Conservation (phyloP, 2,113 vertebrate species). For the Fulmarus glacialis region DNA sequence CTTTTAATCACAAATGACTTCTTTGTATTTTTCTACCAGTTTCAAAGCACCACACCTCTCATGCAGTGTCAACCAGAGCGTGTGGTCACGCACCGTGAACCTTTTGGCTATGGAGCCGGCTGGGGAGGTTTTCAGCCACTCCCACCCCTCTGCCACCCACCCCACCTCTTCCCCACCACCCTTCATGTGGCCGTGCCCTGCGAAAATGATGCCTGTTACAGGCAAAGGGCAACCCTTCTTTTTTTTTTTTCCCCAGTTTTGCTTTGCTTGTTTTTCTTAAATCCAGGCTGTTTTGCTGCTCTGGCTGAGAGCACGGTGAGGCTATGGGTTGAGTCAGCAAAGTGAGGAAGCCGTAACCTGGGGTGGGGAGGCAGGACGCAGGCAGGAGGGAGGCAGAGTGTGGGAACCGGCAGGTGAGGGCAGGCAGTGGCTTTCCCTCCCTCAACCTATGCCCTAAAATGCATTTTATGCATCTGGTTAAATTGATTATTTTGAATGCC, state of each 20-base stretch:
- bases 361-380: not conserved
- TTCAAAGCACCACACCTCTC: not conserved
- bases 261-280: constrained; percentile 7
- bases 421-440: not conserved
- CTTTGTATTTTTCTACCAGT: not conserved
- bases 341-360: not conserved
- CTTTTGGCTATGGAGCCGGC: not conserved
- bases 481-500: not conserved
- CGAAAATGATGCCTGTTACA: not conserved
- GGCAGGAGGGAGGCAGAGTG: not conserved
- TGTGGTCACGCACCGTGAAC: not conserved
- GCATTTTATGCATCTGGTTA: not conserved
- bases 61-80: fast-evolving
- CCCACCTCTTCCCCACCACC: not conserved
- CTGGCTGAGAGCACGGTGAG: not conserved
- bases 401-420: not conserved
- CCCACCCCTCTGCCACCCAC: not conserved
- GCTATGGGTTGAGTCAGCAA: not conserved
- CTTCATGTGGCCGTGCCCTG: not conserved
- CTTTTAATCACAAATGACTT: not conserved
- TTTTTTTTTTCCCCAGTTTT: not conserved
- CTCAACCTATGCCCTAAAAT: not conserved
- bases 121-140: not conserved
- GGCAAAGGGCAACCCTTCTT: not conserved
- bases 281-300: not conserved